phyloP scores from a whole-genome alignment of 2,113 vertebrate species.

The Myotis davidii region DNA sequence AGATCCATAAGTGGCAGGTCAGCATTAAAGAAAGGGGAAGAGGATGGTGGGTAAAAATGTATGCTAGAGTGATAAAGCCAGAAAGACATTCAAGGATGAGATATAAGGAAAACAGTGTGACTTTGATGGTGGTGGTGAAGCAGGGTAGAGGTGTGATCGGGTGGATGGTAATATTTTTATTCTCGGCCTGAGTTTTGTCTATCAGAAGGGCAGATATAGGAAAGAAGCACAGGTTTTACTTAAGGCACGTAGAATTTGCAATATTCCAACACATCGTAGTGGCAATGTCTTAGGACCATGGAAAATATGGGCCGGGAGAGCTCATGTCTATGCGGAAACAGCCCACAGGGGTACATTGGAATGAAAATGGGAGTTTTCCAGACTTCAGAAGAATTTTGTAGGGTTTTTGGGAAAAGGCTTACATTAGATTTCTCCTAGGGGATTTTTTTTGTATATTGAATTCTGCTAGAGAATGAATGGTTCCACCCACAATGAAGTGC shows the following conservation, averaged over 20 bases:
- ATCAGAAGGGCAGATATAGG: neutral
- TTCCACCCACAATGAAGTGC: neutral
- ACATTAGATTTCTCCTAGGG: neutral
- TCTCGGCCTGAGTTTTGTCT: neutral
- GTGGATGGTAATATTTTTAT: neutral
- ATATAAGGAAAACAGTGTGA: neutral
- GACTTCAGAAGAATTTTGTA: neutral
- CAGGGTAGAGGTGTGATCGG: neutral
- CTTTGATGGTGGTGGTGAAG: accelerated
- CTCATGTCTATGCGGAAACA: accelerated
- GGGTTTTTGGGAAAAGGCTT: neutral
- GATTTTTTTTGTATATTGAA: neutral
- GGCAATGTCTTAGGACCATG: neutral
- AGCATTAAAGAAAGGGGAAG: neutral
- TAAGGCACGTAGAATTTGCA: neutral
- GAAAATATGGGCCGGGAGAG: neutral
- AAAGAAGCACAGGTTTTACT: neutral
- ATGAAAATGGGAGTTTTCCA: neutral
- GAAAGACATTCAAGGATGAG: neutral
- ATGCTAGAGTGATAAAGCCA: neutral
- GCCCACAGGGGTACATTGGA: neutral
- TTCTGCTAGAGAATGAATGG: neutral
- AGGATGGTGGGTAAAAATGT: neutral
- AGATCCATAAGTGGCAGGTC: neutral
- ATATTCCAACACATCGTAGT: neutral